A percentile compares a stretch with the other conserved stretches of the same genome.
Conservation (phyloP, 2,888 invertebrate species). For the Cerastoderma edule region DNA sequence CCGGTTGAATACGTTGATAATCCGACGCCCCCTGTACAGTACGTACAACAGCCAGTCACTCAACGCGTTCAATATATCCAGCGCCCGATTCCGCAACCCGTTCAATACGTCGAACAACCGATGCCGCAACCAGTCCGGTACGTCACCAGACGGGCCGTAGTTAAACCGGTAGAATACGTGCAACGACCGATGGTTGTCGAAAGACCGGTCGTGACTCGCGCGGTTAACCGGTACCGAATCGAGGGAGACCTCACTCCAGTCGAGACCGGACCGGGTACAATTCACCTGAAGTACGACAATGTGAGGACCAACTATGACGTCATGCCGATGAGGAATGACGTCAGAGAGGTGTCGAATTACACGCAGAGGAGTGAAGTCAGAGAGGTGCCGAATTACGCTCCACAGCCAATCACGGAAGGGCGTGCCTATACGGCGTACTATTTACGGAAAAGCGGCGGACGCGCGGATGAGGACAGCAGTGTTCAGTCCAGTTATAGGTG, state of each 20-base stretch:
- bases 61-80: background rate
- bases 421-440: slow-evolving; percentile 12
- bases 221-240: slow-evolving; percentile 1
- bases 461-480: too few relatives aligned
- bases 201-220: background rate
- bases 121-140: background rate
- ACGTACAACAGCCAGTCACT: slow-evolving; percentile 1
- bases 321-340: background rate
- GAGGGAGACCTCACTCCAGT: slow-evolving; percentile 1
- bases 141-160: background rate
- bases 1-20: background rate
- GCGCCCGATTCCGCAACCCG: background rate
- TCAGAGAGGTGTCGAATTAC: background rate
- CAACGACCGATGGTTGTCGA: slow-evolving; percentile 15
- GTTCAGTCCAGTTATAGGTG: too few relatives aligned
- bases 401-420: background rate
- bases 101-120: background rate
- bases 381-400: slow-evolving; percentile 5
- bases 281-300: slow-evolving; percentile 17
- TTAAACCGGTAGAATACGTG: slow-evolving; percentile 9
- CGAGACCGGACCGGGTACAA: background rate
- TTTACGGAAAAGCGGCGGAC: slow-evolving; percentile 1
- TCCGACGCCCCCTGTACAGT: background rate
- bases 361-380: slow-evolving; percentile 1
- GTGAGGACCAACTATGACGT: slow-evolving; percentile 11